phyloP scores from a whole-genome alignment of 2,888 invertebrate genomes.

The Aporophyla nigra region DNA sequence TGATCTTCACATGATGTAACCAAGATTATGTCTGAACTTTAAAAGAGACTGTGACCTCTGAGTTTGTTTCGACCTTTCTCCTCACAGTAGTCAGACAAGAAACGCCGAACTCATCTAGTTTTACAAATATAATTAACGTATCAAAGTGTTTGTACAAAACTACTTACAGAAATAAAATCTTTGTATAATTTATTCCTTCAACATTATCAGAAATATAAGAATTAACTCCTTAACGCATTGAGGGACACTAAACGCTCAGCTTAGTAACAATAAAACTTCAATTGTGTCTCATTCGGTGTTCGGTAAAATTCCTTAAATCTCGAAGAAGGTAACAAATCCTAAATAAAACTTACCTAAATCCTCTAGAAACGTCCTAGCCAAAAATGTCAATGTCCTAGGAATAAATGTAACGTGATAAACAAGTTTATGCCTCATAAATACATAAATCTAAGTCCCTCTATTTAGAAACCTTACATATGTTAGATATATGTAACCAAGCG shows the following conservation, averaged over 20 bases:
- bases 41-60: no score
- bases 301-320: conserved; percentile 9
- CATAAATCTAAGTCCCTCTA: conserved; percentile 32
- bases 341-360: not conserved
- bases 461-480: conserved; percentile 17
- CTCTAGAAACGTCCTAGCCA: not conserved
- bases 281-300: not conserved
- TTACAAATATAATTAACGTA: no score
- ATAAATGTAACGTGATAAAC: conserved; percentile 32
- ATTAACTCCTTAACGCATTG: not conserved
- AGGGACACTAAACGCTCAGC: not conserved
- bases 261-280: not conserved
- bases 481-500: conserved; percentile 5
- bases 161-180: no score
- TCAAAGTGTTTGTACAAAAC: no score
- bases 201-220: not conserved
- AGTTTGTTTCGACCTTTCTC: no score
- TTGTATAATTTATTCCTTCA: not conserved
- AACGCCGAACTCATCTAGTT: no score
- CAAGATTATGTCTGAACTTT: no score
- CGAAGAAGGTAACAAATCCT: not conserved
- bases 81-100: no score
- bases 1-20: no score
- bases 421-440: conserved; percentile 35
- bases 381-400: conserved; percentile 17